phyloP scores from a whole-genome alignment of 2,113 vertebrate species.

The Forbesichthys agassizii region DNA sequence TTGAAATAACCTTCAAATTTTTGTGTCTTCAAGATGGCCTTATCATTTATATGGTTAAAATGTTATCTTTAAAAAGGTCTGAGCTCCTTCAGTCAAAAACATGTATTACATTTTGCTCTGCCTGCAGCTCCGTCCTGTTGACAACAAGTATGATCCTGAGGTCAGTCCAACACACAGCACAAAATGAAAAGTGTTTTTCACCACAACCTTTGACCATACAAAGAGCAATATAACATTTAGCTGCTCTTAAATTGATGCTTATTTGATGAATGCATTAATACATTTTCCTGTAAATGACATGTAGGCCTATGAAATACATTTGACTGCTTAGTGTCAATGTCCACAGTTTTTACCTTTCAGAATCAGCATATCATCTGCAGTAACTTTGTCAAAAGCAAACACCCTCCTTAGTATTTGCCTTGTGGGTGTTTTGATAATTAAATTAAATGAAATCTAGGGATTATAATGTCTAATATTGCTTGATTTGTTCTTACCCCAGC shows the following conservation, averaged over 20 bases:
- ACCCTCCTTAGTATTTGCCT: background rate
- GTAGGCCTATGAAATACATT: too few species aligned
- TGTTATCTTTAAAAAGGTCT: too few species aligned
- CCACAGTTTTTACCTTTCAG: background rate
- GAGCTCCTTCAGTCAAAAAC: background rate
- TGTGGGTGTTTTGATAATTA: background rate
- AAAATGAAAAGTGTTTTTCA: background rate
- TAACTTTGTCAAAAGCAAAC: background rate
- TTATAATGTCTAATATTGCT: background rate
- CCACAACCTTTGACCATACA: constrained; percentile 25
- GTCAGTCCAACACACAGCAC: constrained; percentile 49
- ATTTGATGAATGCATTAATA: background rate
- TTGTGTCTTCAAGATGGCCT: too few species aligned
- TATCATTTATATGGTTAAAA: too few species aligned
- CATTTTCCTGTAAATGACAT: background rate
- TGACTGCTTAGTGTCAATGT: background rate
- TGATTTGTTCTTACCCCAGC: constrained; percentile 42
- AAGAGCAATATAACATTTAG: background rate
- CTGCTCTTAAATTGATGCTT: background rate
- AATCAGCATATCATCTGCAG: background rate
- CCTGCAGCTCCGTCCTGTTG: constrained; percentile 51
- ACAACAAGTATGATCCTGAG: constrained; percentile 57
- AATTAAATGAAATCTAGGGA: background rate
- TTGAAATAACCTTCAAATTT: too few species aligned
- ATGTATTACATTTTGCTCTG: background rate